phyloP scores from a whole-genome alignment of 2,888 invertebrate genomes.

The Griposia aprilina region DNA sequence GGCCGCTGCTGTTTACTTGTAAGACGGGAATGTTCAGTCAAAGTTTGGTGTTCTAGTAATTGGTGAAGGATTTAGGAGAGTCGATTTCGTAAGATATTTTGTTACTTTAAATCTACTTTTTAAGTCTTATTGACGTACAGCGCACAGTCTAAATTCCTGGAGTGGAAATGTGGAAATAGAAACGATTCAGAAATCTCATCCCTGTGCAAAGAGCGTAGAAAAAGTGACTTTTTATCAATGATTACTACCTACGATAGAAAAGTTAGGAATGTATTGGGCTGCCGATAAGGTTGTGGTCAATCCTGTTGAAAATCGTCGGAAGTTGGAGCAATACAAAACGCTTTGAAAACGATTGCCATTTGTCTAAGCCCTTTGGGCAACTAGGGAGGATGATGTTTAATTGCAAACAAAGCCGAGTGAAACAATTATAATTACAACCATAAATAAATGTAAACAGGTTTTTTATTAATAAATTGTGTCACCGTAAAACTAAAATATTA shows the following conservation, averaged over 20 bases:
- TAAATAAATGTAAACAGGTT: not conserved
- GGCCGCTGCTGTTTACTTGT: slow-evolving; percentile 45
- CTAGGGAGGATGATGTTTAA: not conserved
- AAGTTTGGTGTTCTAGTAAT: slow-evolving; percentile 14
- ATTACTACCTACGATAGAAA: no score
- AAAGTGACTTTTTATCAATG: no score
- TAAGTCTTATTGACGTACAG: not conserved
- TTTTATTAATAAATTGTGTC: not conserved
- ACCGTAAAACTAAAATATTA: not conserved
- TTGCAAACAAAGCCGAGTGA: not conserved
- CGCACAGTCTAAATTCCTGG: not conserved
- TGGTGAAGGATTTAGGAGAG: not conserved
- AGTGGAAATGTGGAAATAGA: no score
- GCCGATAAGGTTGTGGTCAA: no score
- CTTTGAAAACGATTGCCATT: not conserved
- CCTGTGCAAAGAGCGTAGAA: no score
- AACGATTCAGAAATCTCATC: not conserved
- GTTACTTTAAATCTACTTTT: not conserved
- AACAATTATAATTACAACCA: not conserved
- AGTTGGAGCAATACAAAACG: no score
- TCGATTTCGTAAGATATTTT: not conserved
- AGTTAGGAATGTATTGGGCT: no score
- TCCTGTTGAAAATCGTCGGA: no score
- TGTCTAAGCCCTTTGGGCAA: no score
- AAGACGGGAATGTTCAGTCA: slow-evolving; percentile 22